A percentile compares a stretch with the other conserved stretches of the same genome.
Conservation (phyloP, 1,140 invertebrate genomes). For the Pseudomyrmex gracilis region DNA sequence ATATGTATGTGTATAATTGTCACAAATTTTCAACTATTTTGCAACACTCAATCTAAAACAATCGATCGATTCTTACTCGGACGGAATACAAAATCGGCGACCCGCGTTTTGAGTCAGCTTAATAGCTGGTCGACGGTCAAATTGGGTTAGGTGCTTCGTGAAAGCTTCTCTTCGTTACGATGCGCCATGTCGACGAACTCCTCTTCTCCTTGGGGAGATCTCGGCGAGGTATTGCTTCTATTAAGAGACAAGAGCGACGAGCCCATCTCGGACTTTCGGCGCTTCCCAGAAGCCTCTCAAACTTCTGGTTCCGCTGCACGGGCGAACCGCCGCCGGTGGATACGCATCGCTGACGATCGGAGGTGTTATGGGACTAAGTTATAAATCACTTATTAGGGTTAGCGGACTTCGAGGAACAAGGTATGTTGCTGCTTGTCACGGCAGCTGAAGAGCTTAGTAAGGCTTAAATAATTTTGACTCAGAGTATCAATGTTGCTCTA, state of each 20-base stretch:
- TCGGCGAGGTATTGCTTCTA: conserved; percentile 57
- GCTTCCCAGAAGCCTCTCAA: conserved; percentile 30
- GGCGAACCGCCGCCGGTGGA: conserved; percentile 9
- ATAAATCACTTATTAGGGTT: conserved; percentile 35
- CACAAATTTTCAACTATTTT: too few relatives aligned
- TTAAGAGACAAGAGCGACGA: conserved; percentile 69
- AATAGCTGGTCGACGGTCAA: conserved; percentile 75
- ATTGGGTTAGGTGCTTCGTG: conserved; percentile 74
- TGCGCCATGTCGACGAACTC: conserved; percentile 1
- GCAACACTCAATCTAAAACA: too few relatives aligned
- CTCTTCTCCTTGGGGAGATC: conserved; percentile 48
- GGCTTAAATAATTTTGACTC: neutral
- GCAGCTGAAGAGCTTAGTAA: neutral
- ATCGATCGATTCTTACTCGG: neutral
- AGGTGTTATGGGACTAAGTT: conserved; percentile 24
- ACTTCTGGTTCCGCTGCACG: conserved; percentile 29
- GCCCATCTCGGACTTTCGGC: conserved; percentile 56
- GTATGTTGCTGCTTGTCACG: neutral
- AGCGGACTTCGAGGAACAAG: neutral
- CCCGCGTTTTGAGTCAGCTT: conserved; percentile 74
- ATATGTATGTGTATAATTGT: too few relatives aligned
- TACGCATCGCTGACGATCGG: conserved; percentile 18
- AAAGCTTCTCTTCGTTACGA: conserved; percentile 61
- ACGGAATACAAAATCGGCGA: conserved; percentile 50
- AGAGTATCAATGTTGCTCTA: neutral